Conservation (phyloP, 2,888 invertebrate genomes). For the Zhengitettix transpicula region DNA sequence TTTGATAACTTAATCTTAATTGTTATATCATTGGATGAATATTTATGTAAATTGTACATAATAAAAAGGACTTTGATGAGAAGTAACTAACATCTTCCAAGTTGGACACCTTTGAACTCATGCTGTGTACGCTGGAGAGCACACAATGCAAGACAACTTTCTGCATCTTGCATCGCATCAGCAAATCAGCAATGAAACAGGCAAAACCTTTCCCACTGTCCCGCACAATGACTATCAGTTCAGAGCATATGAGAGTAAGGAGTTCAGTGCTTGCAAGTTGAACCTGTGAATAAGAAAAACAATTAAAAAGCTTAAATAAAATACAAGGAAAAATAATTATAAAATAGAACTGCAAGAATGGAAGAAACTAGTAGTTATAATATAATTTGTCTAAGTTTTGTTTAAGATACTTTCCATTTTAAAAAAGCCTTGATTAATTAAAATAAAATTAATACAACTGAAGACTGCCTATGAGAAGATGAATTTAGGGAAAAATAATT, state of each 20-base stretch:
- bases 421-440: too few species aligned
- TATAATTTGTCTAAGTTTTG: too few species aligned
- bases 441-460: too few species aligned
- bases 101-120: conserved; percentile 19
- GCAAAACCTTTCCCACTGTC: conserved; percentile 62
- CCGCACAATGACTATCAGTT: conserved; percentile 53
- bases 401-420: too few species aligned
- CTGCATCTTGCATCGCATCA: conserved; percentile 65
- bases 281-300: conserved; percentile 41
- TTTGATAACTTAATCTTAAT: too few species aligned
- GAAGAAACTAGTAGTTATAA: too few species aligned
- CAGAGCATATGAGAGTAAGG: conserved; percentile 50
- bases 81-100: too few species aligned
- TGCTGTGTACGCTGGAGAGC: conserved; percentile 53
- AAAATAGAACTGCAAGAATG: neutral
- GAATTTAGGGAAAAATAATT: too few species aligned
- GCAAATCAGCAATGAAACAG: conserved; percentile 55
- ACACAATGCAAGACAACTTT: conserved; percentile 68
- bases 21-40: too few species aligned
- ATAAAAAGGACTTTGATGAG: too few species aligned
- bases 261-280: conserved; percentile 61
- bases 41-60: too few species aligned
- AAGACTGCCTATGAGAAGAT: too few species aligned
- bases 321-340: neutral
- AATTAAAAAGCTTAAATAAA: neutral